phyloP scores from a whole-genome alignment of 2,113 vertebrate species.

The Chionis minor region DNA sequence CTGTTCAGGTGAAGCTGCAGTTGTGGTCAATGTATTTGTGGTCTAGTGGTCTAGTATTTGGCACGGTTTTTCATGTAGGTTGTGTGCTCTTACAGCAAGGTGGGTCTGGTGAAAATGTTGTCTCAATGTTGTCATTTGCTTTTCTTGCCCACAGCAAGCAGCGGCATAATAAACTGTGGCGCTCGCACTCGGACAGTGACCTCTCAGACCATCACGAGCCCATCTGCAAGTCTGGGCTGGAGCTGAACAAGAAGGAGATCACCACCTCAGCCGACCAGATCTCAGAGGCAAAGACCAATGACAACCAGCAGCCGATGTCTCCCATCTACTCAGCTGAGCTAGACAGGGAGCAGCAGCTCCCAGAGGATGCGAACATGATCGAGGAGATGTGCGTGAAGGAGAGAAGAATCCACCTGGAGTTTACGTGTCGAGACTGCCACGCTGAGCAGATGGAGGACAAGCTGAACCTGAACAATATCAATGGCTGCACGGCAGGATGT shows the following conservation, averaged over 20 bases:
- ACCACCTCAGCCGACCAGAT: slow-evolving; percentile 87
- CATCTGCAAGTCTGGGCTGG: slow-evolving; percentile 81
- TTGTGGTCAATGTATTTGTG: not conserved
- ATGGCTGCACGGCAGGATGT: slow-evolving; percentile 72
- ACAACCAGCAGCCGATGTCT: slow-evolving; percentile 71
- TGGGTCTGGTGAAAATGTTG: not conserved
- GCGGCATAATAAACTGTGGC: slow-evolving; percentile 96
- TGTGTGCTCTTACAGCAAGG: not conserved
- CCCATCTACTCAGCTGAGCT: slow-evolving; percentile 59
- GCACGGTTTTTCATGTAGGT: not conserved
- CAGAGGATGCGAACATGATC: slow-evolving; percentile 8
- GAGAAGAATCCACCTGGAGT: slow-evolving; percentile 73
- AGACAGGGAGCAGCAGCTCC: slow-evolving; percentile 58
- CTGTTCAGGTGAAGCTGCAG: not conserved
- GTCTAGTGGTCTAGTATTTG: not conserved
- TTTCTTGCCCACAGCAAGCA: slow-evolving; percentile 85
- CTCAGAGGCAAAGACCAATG: slow-evolving; percentile 72
- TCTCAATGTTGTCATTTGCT: not conserved
- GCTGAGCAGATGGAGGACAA: slow-evolving; percentile 79
- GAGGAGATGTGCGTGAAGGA: slow-evolving; percentile 64
- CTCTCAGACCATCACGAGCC: slow-evolving; percentile 86
- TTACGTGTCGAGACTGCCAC: slow-evolving; percentile 67
- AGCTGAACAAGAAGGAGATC: slow-evolving; percentile 82
- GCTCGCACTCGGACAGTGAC: slow-evolving; percentile 93
- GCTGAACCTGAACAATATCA: slow-evolving; percentile 81